Evolutionary conservation across 2,113 vertebrate species (phyloP), one percentile per base, ranked within the genome.

Genomic region (Megaceryle torquata): DNA sequence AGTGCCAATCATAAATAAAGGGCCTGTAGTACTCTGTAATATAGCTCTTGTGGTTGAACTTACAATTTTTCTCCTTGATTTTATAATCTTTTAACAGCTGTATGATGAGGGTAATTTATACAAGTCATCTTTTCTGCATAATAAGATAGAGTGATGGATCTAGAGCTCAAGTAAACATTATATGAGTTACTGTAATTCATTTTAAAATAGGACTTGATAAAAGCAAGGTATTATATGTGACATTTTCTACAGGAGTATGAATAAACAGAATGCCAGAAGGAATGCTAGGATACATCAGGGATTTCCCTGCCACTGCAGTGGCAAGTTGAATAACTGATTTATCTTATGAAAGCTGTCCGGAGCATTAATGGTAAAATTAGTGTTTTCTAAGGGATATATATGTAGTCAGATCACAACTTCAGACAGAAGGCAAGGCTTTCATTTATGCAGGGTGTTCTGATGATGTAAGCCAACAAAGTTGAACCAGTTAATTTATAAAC

Each of bases 101-200:
- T 71, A 82, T 79, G 75, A 74, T 74, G 48, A 94, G 39, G 48
- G 57, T 67, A 48, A 63, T 97, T 96, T 92, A 92, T 91, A 64
- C 8, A 77, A 60, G 35, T 68, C 26, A 74, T 69, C 51, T 68
- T 88, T 96, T 87, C 80, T 93, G 78, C 59, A 85, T 91, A 94
- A 91, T 63, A 86, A 92, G 80, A 31, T 39, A 69, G 78, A 87
- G 29, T 41, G 28, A 74, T 86, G 77, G n/a, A 17, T 70, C 39
- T 89, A 69, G 53, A 76, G 43, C 44, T 84, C 67, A 69, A 67
- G 10, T 80, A 61, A 63, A 25, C 53, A 20, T 87, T 85, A 53
- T 61, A 65, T 59, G 72, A 65, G 31, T 91, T 75, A 78, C 41
- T 81, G 82, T 82, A 79, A 68, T 72, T 96, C 11, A 70, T 64